Base-by-base conservation (phyloP, 2,797 vertebrate genomes). In the Synaphobranchus kaupii region DNA sequence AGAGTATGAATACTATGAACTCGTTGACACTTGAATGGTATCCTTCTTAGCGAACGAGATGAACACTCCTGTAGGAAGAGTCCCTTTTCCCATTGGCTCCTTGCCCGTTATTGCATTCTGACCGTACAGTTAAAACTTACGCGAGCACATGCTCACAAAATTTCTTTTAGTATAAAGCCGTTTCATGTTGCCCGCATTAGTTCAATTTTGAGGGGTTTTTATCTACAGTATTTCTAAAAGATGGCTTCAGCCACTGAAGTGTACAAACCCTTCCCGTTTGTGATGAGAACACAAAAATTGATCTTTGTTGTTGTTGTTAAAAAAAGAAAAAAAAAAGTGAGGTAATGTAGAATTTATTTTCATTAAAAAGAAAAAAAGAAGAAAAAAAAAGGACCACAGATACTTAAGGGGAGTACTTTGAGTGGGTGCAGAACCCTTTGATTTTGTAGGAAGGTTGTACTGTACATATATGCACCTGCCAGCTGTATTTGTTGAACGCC, bases 381-480 rank as follows among this genome's bases (percentile, higher is more conserved):
- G 58, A 81, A 63, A 83, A 84, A 83, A 20, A 48, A 76, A 82
- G 84, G 87, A 85, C 44, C 50, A 86, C 39, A 85, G 25, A 73
- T 82, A 52, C 84, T 63, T 52, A 60, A 50, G 84, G 34, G 25
- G 66, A 73, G 44, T 44, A 17, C 34, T 6, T 22, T 44, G 83
- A 83, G 58, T 86, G 78, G 52, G 25, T 71, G 60, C 25, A 25
- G 63, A 76, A 3, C 44, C 60, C 54, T 56, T 76, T 68, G 81
- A 54, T 83, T 80, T 58, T 83, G 34, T 82, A 48, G 73, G 44
- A 34, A 17, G 71, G 60, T 81, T 85, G 56, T 34, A n/a, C 83
- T 90, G 84, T 84, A 84, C 71, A 86, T 90, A 85, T 82, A 85
- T 90, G 34, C 71, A 88, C 86, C 88, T 90, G 90, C 86, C 86